Evolutionary conservation across 1,140 invertebrate genomes (phyloP).

Genomic region (Rhagoletis pomonella): DNA sequence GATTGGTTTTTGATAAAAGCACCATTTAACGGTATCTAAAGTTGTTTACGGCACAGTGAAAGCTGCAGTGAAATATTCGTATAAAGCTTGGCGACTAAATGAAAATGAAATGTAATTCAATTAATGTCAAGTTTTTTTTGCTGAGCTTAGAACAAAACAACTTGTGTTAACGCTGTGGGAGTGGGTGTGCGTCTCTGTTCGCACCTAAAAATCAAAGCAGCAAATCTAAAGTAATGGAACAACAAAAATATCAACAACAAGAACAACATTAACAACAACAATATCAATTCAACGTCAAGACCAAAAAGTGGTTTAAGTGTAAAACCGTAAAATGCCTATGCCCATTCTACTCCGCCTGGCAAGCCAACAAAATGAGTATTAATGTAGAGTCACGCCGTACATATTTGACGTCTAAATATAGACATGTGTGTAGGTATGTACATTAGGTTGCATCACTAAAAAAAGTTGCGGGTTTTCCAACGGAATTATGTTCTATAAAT

Average conservation of each 20-base stretch:
- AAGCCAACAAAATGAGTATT: slow-evolving; percentile 19
- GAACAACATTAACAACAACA: slow-evolving; percentile 7
- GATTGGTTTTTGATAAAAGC: slow-evolving; percentile 51
- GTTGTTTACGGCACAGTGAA: not conserved
- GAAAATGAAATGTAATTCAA: slow-evolving; percentile 56
- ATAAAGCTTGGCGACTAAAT: not conserved
- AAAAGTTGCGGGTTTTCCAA: no score
- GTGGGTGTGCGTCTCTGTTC: not conserved
- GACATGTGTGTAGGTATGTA: no score
- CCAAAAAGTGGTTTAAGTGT: slow-evolving; percentile 29
- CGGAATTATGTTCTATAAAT: no score
- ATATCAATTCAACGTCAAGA: slow-evolving; percentile 43
- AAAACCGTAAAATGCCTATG: slow-evolving; percentile 11
- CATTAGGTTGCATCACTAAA: no score
- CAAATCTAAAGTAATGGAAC: not conserved
- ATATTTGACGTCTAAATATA: not conserved
- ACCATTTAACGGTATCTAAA: slow-evolving; percentile 18
- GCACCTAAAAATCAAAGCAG: slow-evolving; percentile 48
- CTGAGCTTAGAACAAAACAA: slow-evolving; percentile 46
- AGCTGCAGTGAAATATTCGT: not conserved
- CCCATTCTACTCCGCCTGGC: not conserved
- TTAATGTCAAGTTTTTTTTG: slow-evolving; percentile 56
- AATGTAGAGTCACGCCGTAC: not conserved
- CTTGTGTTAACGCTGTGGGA: not conserved
- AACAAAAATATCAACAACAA: not conserved